Conservation (phyloP, 2,113 vertebrate species). For the Menura novaehollandiae region DNA sequence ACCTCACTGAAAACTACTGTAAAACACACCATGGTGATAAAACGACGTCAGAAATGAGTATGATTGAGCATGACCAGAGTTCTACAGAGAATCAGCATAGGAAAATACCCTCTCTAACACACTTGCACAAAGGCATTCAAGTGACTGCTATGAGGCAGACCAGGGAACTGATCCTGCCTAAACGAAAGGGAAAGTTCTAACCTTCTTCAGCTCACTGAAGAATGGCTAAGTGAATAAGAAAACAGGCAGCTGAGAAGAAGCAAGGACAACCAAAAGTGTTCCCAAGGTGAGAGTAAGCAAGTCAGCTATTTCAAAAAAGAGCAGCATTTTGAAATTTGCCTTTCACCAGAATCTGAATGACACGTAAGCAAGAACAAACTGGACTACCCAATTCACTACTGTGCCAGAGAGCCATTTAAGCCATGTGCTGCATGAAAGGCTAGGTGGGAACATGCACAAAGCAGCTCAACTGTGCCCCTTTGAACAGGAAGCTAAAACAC, state of each 20-base stretch:
- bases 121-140: neutral
- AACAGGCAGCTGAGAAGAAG: neutral
- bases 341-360: neutral
- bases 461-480: neutral
- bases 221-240: neutral
- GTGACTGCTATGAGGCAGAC: neutral
- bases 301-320: neutral
- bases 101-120: neutral
- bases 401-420: neutral
- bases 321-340: neutral
- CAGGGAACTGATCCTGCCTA: neutral
- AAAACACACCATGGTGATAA: neutral
- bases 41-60: neutral
- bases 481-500: neutral
- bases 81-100: neutral
- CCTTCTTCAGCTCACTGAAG: neutral
- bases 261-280: neutral
- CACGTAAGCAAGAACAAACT: neutral
- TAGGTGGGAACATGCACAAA: neutral
- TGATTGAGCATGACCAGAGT: neutral
- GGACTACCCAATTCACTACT: neutral
- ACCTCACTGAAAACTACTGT: neutral
- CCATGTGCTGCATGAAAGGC: neutral
- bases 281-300: neutral
- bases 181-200: neutral